Conservation (phyloP, 2,797 vertebrate species). For the Eospalax fontanierii region DNA sequence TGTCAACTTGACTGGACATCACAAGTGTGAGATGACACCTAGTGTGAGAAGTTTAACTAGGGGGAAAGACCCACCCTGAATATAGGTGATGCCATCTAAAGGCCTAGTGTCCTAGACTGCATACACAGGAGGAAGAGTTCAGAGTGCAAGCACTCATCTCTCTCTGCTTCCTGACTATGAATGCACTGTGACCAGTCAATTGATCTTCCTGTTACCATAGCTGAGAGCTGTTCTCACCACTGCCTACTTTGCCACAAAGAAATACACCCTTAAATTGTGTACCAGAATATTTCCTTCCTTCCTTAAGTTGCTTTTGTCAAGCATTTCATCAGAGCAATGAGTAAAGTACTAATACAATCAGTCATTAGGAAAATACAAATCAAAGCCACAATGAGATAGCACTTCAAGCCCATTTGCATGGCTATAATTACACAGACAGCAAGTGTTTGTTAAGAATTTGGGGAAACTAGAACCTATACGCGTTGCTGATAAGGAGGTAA, state of each 20-base stretch:
- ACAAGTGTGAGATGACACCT: no score
- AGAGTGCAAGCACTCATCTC: background rate
- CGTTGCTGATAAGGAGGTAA: background rate
- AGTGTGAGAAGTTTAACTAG: background rate
- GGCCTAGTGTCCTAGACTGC: background rate
- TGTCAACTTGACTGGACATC: background rate
- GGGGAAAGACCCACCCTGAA: background rate
- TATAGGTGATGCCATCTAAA: no score
- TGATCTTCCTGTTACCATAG: background rate
- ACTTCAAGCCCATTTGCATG: background rate
- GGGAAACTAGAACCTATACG: background rate
- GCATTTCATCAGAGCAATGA: background rate
- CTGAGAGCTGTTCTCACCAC: background rate
- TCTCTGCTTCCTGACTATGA: background rate
- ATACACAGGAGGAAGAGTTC: background rate
- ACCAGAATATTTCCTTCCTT: background rate
- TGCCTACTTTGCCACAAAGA: background rate
- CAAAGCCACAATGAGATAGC: background rate
- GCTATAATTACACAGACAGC: background rate
- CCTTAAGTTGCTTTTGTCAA: background rate
- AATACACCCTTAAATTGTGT: background rate
- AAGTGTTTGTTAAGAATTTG: background rate
- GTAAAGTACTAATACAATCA: background rate
- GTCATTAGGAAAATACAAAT: slow-evolving; percentile 25
- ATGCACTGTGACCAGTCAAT: background rate